Base-by-base conservation (phyloP, 2,888 invertebrate genomes). In the Thereva unica region DNA sequence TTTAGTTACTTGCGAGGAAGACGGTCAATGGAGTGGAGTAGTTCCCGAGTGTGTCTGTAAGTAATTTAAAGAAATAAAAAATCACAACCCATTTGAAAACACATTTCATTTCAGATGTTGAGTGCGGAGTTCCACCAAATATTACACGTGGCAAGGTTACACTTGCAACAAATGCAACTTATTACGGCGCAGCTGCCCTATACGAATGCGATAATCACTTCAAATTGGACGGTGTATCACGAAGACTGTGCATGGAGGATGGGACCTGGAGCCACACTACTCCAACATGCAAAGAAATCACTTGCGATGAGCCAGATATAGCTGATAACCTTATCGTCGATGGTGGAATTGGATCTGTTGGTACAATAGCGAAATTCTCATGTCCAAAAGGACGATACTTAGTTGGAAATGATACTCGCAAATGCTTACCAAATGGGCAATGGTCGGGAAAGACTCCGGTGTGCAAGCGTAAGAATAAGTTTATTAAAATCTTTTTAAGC, bases 231-330 rank as follows among this genome's bases (percentile, higher is more conserved):
- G 95, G 95, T 0, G 91, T 92, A 3, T 91, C 92, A 3, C 84
- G 94, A 63, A 82, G 95, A 68, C 80, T 93, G 61, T 95, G 95
- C 75, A 85, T 92, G 64, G 94, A 95, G 75, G 91, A 95, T 76
- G 93, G 91, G 57, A 93, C 93, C 0, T 95, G 95, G 95, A 92
- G 93, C 75, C 90, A 92, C 12, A 91, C 91, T 67, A 82, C 88
- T 0, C 94, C 95, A 0, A 77, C 82, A n/a, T 95, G 95, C 77
- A 86, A 85, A 86, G 92, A 93, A 84, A 91, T 93, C 69, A 88
- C 88, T 45, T 94, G 93, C 76, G 84, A 84, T 68, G 87, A 89
- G 72, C 92, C 92, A 56, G 85, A 85, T 70, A 73, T 81, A 1
- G 84, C 83, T 52, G 78, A 80, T 0, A 87, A 87, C 50, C 75